Base-by-base conservation (phyloP, 2,888 invertebrate species). In the Parochlus steinenii region DNA sequence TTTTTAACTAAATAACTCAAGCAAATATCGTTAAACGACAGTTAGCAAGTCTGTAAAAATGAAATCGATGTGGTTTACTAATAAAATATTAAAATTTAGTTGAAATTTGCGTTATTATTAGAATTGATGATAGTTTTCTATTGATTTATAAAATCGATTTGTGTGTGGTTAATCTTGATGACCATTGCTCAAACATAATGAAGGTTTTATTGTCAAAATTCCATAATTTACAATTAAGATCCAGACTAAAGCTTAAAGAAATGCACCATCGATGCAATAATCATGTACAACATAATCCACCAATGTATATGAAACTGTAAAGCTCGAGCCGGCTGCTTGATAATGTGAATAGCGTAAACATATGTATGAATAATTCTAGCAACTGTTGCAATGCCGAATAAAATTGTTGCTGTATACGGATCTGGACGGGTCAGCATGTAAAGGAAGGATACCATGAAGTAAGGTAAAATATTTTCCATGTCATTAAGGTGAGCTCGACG, bases 401-500 rank as follows among this genome's bases (percentile, higher is more conserved):
- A 47, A 34, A 56, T 48, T 10, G 55, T 48, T 7, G 69, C 68
- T 4, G 30, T 17, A 4, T 11, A 20, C n/a, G 11, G 24, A 14
- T 36, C 12, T 0, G 71, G 71, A 18, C 57, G 54, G 0, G 65
- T 66, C 37, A 61, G 44, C 3, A 66, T 48, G 50, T 66, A 73
- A 17, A 64, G 48, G n/a, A 62, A 48, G 6, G 64, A 67, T 39
- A 64, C 47, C 16, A 61, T 43, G 19, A 67, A 55, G 48, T 69
- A 72, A 4, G 65, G 58, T 3, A 66, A 48, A 41, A 71, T 67
- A 48, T 71, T 71, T 49, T 71, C 71, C 44, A 71, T 45, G 48
- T 72, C 71, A 46, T 71, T 72, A 42, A 61, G 58, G 46, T 71
- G 71, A 4, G 67, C 69, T 44, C 71, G 69, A 54, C 24, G 56